Evolutionary conservation across 2,797 vertebrate species (phyloP), one percentile per base, ranked within the genome.

Genomic region (Stomatorhinus walkeri): DNA sequence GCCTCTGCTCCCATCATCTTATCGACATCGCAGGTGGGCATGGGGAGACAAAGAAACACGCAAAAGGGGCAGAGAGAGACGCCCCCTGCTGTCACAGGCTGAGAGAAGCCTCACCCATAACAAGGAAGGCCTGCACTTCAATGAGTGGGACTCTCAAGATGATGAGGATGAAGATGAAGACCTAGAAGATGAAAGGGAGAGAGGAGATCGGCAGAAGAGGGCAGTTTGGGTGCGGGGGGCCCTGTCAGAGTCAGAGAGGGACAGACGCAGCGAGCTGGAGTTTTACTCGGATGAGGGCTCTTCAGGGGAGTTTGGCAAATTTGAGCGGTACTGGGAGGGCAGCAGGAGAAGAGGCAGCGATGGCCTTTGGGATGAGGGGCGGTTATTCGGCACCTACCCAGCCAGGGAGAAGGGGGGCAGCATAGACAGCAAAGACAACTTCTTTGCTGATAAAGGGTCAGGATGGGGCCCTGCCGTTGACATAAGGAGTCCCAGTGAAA

Each of bases 361-460:
- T 43, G 46, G 95, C 12, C 95, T 96, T 12, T 95, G 95, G 52
- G 96, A 95, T n/a, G 96, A 95, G 48, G 96, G 96, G 0, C 96
- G 95, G 95, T 96, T 96, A 92, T 96, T 96, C 87, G 95, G 96
- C 51, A 96, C 96, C 4, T 96, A 96, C 90, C 96, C 96, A 3
- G 94, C 96, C 46, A 93, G 95, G 89, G 96, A 96, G 14, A 96
- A 96, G 92, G 92, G 92, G 0, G 94, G 94, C 40, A 96, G 96
- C 91, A 92, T 96, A 90, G 96, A 95, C 92, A 96, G 95, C 87
- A 92, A 94, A 91, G 96, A 96, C 19, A 95, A 95, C 90, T 91
- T 94, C 43, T 94, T 95, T 91, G 85, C 95, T 51, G 95, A 94
- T 84, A 92, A 94, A 88, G 95, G 94, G n/a, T 94, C 94, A 14